Evolutionary conservation across 2,888 invertebrate genomes (phyloP), one percentile per base, ranked within the genome.

Genomic region (Arrhopalites spinosus): DNA sequence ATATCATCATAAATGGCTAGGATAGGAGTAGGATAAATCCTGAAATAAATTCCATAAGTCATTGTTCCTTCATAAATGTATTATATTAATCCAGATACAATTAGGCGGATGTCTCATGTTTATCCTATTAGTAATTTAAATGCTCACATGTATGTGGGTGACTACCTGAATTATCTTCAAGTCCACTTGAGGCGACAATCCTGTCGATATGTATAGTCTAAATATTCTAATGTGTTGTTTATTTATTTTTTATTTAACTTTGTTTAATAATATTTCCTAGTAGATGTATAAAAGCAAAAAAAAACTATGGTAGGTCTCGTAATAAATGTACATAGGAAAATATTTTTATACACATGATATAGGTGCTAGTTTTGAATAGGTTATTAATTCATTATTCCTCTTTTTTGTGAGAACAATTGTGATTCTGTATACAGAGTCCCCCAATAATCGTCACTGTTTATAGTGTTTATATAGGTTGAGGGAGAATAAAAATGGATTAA

Each of bases 31-130:
- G 59, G 20, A 61, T 64, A 64, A 30, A 64, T 64, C 64, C 27
- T 68, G 30, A 70, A 70, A 56, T 70, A 56, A 70, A 70, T n/a
- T 53, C 36, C 56, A 72, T 61, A 72, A 72, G 61, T 72, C 71
- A 72, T 72, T 72, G 71, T 72, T 72, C 71, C 17, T 61, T 36
- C 43, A 36, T 23, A 45, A 20, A 47, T 61, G 25, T n/a, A 61
- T 61, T 72, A 45, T 36, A 61, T 27, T 70, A 72, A 72, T 72
- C 71, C 61, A 36, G 20, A 29, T 29, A 30, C 30, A 70, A 53
- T 59, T 27, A 70, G 56, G 56, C 23, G 59, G 70, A 70, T 70
- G 36, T 45, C 71, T 61, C 45, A 61, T 61, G 59, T 61, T 25
- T 36, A 59, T 36, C 59, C 13, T 59, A 15, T 59, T 23, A 20